Conservation (phyloP, 2,113 vertebrate genomes). For the Neoarius graeffei region DNA sequence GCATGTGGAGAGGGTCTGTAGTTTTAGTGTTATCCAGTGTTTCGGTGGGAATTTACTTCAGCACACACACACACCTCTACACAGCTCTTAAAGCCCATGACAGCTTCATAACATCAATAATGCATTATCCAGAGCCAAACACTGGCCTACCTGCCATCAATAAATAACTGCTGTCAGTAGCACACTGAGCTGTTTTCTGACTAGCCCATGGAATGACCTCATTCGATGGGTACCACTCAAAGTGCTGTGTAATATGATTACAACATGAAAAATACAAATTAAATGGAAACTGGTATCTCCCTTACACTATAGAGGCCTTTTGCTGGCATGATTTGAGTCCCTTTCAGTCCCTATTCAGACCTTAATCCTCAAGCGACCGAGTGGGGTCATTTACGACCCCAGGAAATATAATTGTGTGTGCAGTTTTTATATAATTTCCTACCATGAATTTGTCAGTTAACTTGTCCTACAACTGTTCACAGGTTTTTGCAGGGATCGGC, state of each 20-base stretch:
- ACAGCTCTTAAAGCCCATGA: conserved; percentile 22
- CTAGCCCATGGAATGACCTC: conserved; percentile 5
- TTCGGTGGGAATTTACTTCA: neutral
- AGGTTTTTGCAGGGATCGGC: too few species aligned
- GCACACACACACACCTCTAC: neutral
- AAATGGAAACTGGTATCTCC: neutral
- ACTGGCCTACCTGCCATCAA: conserved; percentile 28
- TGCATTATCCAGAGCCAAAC: conserved; percentile 10
- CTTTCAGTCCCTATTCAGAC: neutral
- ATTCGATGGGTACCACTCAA: conserved; percentile 3
- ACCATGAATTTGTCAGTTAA: too few species aligned
- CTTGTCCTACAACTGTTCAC: too few species aligned
- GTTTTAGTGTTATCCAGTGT: neutral
- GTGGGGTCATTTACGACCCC: too few species aligned
- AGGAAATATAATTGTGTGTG: too few species aligned
- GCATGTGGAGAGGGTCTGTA: neutral
- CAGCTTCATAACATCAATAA: conserved; percentile 35
- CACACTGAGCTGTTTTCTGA: conserved; percentile 21
- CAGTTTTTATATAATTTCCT: too few species aligned
- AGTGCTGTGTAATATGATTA: neutral
- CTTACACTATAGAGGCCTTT: neutral
- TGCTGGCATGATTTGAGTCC: neutral
- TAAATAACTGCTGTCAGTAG: conserved; percentile 36
- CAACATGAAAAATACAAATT: neutral
- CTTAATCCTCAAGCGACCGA: neutral